A percentile compares a stretch with the other conserved stretches of the same genome.
phyloP scores from a whole-genome alignment of 2,113 vertebrate species.

The Chaetodon trifascialis region DNA sequence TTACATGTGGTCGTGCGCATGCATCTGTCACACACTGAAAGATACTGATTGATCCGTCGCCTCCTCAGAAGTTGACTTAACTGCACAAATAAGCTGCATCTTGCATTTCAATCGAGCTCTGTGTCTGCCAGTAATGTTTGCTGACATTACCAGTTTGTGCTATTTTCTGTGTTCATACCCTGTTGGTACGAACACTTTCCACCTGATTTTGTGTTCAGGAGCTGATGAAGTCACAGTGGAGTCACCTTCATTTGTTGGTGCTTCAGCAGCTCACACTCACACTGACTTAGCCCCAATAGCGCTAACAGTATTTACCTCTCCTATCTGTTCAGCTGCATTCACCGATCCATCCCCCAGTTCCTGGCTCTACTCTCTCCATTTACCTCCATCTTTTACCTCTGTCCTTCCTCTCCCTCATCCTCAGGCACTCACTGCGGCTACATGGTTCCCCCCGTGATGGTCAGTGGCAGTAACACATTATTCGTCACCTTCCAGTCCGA shows the following conservation, averaged over 20 bases:
- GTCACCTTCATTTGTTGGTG: conserved; percentile 16
- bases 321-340: background rate
- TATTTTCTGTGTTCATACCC: background rate
- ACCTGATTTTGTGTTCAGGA: background rate
- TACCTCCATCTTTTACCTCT: conserved; percentile 16
- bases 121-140: background rate
- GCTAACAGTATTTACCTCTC: background rate
- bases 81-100: background rate
- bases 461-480: conserved; percentile 80
- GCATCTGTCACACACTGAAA: background rate
- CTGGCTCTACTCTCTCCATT: background rate
- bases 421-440: conserved; percentile 83
- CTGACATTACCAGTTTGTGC: background rate
- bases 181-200: background rate
- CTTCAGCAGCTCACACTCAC: background rate
- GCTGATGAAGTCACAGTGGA: conserved; percentile 16
- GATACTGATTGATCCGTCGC: background rate
- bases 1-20: background rate
- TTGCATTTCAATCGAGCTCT: background rate
- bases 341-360: background rate
- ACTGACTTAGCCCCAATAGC: background rate
- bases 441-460: conserved; percentile 79
- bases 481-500: conserved; percentile 82
- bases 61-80: background rate
- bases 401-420: conserved; percentile 25